Percentiles rank a stretch among this genome's conserved stretches.
These are phyloP conservation scores for Myiopsitta monachus DNA, from an alignment of 2,113 vertebrate species.

Conservation along the genomic window DNA sequence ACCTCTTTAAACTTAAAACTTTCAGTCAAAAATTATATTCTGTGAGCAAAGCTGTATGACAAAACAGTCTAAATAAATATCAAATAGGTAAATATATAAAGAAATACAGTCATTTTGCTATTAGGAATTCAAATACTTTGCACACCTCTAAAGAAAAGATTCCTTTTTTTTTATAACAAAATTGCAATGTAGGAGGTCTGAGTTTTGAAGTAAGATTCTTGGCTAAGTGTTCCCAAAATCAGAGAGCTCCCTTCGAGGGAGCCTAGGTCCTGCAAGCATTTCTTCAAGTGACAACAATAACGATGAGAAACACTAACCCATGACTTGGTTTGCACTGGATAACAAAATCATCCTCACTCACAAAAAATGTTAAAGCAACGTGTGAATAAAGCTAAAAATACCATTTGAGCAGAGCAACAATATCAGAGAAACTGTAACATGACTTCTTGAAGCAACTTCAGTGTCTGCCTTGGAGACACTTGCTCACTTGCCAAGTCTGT, in stretches of 20 bases:
- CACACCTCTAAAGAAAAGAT: neutral
- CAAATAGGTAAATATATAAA: neutral
- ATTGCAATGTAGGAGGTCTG: accelerated
- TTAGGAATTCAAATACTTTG: neutral
- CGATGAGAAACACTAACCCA: neutral
- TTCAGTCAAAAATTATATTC: neutral
- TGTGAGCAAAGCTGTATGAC: neutral
- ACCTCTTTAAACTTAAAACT: neutral
- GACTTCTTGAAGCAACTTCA: conserved; percentile 26
- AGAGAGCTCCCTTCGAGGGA: neutral
- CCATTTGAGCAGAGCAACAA: neutral
- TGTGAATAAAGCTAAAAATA: conserved; percentile 47
- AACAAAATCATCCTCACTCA: neutral
- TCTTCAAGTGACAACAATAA: neutral
- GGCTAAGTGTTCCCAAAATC: neutral
- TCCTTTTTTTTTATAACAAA: neutral
- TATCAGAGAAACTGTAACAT: conserved; percentile 30
- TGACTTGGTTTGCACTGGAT: neutral
- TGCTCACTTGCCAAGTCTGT: conserved; percentile 55
- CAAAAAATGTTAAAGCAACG: conserved; percentile 2
- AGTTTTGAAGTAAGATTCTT: neutral
- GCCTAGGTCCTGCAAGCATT: neutral
- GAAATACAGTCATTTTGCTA: neutral
- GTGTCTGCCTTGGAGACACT: conserved; percentile 45
- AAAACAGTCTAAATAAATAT: neutral